Percentiles rank a stretch among this genome's conserved stretches.
Conservation (phyloP, 2,113 vertebrate species). For the Anguilla rostrata region DNA sequence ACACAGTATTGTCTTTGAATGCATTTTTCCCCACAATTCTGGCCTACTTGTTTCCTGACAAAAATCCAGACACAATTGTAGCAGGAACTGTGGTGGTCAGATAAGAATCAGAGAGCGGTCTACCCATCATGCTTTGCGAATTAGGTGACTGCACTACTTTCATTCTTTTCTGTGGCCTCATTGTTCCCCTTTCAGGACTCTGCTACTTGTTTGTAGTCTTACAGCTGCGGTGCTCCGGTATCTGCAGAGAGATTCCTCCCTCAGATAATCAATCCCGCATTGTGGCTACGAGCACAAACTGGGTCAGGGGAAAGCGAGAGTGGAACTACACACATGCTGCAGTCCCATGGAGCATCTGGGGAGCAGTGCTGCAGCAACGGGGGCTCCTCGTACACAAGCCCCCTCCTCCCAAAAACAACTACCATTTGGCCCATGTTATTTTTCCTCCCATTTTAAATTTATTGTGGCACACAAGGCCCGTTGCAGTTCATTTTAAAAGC, state of each 20-base stretch:
- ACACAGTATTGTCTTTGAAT: constrained; percentile 14
- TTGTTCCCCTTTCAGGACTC: constrained; percentile 15
- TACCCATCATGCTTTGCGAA: constrained; percentile 15
- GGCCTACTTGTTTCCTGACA: constrained; percentile 37
- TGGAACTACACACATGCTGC: neutral
- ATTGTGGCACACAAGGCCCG: neutral
- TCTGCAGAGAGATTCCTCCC: constrained; percentile 24
- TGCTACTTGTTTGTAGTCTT: neutral
- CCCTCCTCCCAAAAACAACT: no score
- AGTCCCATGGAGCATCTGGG: neutral
- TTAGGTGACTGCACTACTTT: constrained; percentile 9
- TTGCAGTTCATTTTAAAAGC: neutral
- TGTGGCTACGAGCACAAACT: constrained; percentile 3
- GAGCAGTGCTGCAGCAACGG: neutral
- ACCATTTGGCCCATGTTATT: neutral
- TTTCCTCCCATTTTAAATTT: neutral
- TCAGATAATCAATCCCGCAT: constrained; percentile 27
- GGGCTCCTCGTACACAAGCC: no score
- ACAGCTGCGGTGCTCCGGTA: constrained; percentile 23
- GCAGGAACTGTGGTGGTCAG: constrained; percentile 44
- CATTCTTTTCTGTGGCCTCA: constrained; percentile 4
- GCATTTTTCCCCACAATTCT: constrained; percentile 32
- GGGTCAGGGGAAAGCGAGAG: neutral
- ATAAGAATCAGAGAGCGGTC: constrained; percentile 45
- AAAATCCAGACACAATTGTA: constrained; percentile 51